Evolutionary conservation across 2,797 vertebrate species (phyloP).

Genomic region (Fringilla coelebs): DNA sequence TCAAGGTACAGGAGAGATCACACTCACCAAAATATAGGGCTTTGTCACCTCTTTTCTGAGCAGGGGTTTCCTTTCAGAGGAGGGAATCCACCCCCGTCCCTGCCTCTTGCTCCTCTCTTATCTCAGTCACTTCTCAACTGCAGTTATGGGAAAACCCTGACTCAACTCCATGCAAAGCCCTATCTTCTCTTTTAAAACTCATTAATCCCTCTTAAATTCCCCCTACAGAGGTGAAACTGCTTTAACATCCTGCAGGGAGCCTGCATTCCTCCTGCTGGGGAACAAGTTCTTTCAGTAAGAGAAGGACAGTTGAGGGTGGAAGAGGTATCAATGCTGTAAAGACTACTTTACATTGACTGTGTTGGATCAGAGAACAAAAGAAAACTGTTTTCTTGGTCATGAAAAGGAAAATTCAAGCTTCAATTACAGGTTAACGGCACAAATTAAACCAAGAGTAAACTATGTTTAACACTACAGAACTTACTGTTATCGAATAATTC

Average conservation of each 20-base stretch:
- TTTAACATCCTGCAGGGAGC: neutral
- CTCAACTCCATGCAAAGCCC: neutral
- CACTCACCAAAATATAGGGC: neutral
- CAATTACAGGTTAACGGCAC: neutral
- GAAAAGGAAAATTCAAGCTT: neutral
- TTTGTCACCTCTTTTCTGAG: neutral
- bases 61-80: neutral
- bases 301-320: neutral
- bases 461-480: neutral
- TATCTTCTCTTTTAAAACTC: neutral
- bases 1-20: neutral
- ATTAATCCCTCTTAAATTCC: neutral
- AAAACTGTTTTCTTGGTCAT: neutral
- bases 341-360: neutral
- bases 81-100: neutral
- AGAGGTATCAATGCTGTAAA: neutral
- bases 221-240: neutral
- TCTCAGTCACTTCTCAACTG: neutral
- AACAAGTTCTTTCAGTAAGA: neutral
- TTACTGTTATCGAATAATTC: neutral
- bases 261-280: neutral
- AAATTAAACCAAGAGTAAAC: neutral
- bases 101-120: neutral
- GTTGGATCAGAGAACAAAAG: neutral
- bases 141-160: neutral